Evolutionary conservation across 2,113 vertebrate species (phyloP).

Genomic region (Serilophus lunatus): DNA sequence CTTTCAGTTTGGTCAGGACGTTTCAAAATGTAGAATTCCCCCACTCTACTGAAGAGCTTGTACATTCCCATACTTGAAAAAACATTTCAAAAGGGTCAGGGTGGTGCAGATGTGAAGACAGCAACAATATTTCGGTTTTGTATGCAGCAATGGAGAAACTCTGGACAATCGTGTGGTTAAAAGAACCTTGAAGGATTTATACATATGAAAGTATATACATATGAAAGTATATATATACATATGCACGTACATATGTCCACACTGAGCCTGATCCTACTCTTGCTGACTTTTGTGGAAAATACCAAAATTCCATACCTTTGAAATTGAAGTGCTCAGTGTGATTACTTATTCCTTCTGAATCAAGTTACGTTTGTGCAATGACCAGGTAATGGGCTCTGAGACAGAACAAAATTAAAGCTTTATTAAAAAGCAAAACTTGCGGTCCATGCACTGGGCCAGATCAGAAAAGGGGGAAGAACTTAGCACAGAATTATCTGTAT

Average conservation of each 20-base stretch:
- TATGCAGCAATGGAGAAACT: not conserved
- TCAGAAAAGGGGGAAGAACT: not conserved
- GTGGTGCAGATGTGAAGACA: not conserved
- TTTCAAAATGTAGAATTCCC: not conserved
- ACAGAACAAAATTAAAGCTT: not conserved
- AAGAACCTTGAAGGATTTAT: not conserved
- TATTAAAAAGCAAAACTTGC: fast-evolving
- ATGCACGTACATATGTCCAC: not conserved
- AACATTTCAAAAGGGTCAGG: not conserved
- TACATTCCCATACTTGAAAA: not conserved
- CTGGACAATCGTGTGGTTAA: not conserved
- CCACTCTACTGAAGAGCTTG: not conserved
- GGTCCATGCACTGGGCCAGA: not conserved
- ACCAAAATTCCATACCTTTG: not conserved
- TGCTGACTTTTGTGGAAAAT: not conserved
- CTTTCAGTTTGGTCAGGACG: not conserved
- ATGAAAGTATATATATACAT: not conserved
- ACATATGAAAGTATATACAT: not conserved
- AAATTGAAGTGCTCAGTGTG: not conserved
- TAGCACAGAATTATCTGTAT: not conserved
- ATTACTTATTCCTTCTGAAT: not conserved
- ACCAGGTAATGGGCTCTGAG: not conserved
- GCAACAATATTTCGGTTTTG: not conserved
- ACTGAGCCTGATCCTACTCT: not conserved
- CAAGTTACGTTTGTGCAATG: not conserved